Base-by-base conservation (phyloP, 1,140 invertebrate genomes). In the Whitmania pigra region DNA sequence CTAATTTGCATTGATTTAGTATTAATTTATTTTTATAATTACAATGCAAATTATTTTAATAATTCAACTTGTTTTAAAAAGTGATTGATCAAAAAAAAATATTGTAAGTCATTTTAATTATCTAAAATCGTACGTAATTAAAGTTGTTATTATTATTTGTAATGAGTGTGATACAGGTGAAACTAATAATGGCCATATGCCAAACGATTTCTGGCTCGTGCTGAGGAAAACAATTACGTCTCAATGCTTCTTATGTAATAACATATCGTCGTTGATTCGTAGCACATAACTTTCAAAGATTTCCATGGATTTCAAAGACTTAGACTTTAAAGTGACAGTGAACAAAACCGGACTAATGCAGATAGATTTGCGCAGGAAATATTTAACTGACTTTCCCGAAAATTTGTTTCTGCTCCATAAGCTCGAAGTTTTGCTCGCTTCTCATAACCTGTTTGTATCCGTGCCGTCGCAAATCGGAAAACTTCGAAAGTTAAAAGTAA, bases 301-400 rank as follows among this genome's bases (percentile, higher is more conserved):
- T 63, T 63, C 22, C 57, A 63, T 22, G 57, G 29, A 63, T 63
- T 63, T 25, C 29, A 25, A 13, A 22, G 22, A 63, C 29, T 31
- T 25, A 63, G 29, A 63, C 22, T 22, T 2, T 13, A 63, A 63
- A 63, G 3, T 63, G 22, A 63, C 29, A 63, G 29, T 63, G 22
- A 63, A 63, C 57, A 31, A 63, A 63, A 11, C 11, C 57, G 57
- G 57, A 63, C 29, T 63, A 31, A 63, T 15, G 29, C 57, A 63
- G 57, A 0, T 63, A 31, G 29, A 63, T 63, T 63, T 63, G 22
- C 22, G 22, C 11, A 22, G 18, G 22, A 63, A 63, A 31, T 11
- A 63, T 31, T 25, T 63, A 7, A 31, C 6, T 25, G 22, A 63
- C 18, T n/a, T 63, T 22, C 22, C 22, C 22, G 57, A 18, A 22